Conservation (phyloP, 2,797 vertebrate species). For the Peromyscus aztecus region DNA sequence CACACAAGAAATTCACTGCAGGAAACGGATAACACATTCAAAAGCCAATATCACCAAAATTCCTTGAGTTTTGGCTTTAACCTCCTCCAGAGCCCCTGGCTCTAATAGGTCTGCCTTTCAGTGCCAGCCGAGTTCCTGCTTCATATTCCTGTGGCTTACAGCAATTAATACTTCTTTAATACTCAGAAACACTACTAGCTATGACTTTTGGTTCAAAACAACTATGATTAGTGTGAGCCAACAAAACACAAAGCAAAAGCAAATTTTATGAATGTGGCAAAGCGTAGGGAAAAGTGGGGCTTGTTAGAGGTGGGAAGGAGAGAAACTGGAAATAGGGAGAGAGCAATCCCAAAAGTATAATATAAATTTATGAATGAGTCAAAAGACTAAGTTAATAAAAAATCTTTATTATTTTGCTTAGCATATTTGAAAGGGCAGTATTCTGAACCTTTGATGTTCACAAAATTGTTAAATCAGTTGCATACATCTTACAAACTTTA, state of each 20-base stretch:
- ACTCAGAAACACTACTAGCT: background rate
- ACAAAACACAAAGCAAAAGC: background rate
- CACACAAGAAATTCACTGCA: too few relatives aligned
- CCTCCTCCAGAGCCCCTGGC: too few relatives aligned
- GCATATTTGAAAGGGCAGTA: background rate
- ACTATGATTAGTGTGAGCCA: background rate
- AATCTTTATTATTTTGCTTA: background rate
- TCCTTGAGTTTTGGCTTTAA: too few relatives aligned
- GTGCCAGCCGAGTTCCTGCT: too few relatives aligned
- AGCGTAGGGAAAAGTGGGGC: background rate
- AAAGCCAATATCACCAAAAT: too few relatives aligned
- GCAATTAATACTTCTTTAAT: background rate
- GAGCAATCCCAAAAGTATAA: too few relatives aligned
- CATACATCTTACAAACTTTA: rapidly evolving
- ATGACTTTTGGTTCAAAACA: background rate
- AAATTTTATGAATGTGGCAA: background rate
- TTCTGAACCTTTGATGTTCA: background rate
- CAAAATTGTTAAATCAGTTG: background rate
- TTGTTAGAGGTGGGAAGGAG: background rate
- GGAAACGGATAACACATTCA: too few relatives aligned
- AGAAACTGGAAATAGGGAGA: too few relatives aligned
- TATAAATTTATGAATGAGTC: background rate
- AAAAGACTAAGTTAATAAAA: background rate
- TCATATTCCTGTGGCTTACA: too few relatives aligned
- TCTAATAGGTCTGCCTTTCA: too few relatives aligned